Percentiles rank a stretch among this genome's conserved stretches.
Conservation (phyloP, 2,888 invertebrate species). For the Andricus quercusramuli region DNA sequence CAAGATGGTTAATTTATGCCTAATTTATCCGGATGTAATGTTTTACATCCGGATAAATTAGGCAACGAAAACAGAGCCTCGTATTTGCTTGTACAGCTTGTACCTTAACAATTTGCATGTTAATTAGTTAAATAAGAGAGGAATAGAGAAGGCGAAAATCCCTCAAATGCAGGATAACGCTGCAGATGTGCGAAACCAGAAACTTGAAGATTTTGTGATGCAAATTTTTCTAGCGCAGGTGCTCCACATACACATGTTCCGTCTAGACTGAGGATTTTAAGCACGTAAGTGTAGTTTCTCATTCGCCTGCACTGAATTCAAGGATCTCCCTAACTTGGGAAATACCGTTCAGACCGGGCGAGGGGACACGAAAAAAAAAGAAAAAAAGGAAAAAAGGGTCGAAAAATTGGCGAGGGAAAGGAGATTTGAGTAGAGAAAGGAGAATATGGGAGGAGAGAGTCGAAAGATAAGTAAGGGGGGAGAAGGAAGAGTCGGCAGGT, state of each 20-base stretch:
- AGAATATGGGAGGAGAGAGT: conserved; percentile 58
- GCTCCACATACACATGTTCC: conserved; percentile 12
- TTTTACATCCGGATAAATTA: conserved; percentile 27
- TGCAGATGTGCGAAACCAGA: conserved; percentile 39
- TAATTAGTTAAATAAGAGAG: conserved; percentile 27
- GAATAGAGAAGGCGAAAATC: conserved; percentile 29
- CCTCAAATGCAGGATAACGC: conserved; percentile 31
- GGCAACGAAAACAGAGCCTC: neutral
- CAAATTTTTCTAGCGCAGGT: conserved; percentile 40
- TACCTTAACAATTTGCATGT: conserved; percentile 29
- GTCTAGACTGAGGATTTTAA: conserved; percentile 23
- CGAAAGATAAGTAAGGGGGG: conserved; percentile 49
- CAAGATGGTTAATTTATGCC: too few relatives aligned
- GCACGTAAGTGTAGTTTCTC: conserved; percentile 35
- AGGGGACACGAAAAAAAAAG: conserved; percentile 46
- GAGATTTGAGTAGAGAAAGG: conserved; percentile 43
- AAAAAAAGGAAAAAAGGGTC: conserved; percentile 29
- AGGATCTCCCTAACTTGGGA: conserved; percentile 61
- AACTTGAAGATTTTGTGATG: conserved; percentile 39
- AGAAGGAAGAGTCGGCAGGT: conserved; percentile 24
- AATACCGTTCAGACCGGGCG: conserved; percentile 65
- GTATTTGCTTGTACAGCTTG: conserved; percentile 31
- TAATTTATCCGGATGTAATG: too few relatives aligned
- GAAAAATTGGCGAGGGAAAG: conserved; percentile 39
- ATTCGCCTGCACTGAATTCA: conserved; percentile 8